Percentiles rank a stretch among this genome's conserved stretches.
These are phyloP conservation scores for Spheniscus humboldti DNA, from an alignment of 2,797 vertebrate genomes.

Conservation along the genomic window DNA sequence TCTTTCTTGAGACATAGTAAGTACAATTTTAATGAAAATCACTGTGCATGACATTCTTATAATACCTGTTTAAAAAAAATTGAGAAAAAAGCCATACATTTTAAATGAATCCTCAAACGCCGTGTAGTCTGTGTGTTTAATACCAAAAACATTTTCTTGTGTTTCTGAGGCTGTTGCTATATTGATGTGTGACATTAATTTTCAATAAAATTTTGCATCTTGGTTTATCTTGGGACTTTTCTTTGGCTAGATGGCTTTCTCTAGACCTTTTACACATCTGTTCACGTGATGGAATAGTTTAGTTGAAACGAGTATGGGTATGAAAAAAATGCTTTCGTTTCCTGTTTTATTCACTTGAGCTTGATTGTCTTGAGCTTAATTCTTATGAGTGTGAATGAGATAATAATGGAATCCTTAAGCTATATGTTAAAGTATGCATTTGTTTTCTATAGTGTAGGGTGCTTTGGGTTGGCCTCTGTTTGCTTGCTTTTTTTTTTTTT, in stretches of 20 bases:
- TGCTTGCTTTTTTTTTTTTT: background rate
- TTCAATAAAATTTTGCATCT: constrained; percentile 83
- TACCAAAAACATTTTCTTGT: constrained; percentile 36
- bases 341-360: background rate
- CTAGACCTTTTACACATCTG: background rate
- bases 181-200: constrained; percentile 73
- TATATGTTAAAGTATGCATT: background rate
- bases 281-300: background rate
- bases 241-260: constrained; percentile 9
- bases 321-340: background rate
- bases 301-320: background rate
- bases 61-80: background rate
- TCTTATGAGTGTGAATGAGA: background rate
- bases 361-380: background rate
- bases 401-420: background rate
- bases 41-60: constrained; percentile 34
- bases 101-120: background rate
- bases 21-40: constrained; percentile 18
- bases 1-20: constrained; percentile 24
- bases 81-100: background rate
- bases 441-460: background rate
- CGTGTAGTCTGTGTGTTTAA: constrained; percentile 40
- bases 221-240: constrained; percentile 70
- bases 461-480: background rate
- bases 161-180: constrained; percentile 67